Base-by-base conservation (phyloP, 1,140 invertebrate species). In the Spodoptera litura region DNA sequence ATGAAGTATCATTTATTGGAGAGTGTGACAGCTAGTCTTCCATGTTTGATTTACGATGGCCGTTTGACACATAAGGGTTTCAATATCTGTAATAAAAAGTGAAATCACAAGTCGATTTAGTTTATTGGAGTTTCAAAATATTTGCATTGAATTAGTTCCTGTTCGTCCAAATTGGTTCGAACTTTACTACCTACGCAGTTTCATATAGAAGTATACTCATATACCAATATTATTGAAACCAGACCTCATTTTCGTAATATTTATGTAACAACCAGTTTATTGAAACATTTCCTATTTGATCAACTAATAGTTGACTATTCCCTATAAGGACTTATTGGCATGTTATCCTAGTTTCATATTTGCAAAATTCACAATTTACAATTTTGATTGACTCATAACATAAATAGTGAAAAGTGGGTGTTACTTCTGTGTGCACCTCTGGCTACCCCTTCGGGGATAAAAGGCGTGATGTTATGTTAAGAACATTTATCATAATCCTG, bases 1-100 rank as follows among this genome's bases (percentile, higher is more conserved):
- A 70, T 53, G 58, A 61, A 61, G 4, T 35, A 8, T 31, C 11
- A n/a, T 31, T 52, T 70, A 70, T 53, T 52, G 12, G 52, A 31
- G 66, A 12, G 44, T 51, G 64, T 52, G 64, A 52, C 64, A 25
- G 13, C 38, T 10, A 27, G 20, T 20, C 20, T 12, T 25, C 64
- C 15, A 52, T 13, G 4, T 1, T 51, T 12, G 27, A 70, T 51
- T 70, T 53, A 52, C 20, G n/a, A 12, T 20, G 38, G 2, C 9
- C 66, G 20, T 13, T 52, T 68, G 64, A 68, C 10, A 27, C 11
- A 25, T 13, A 52, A 70, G 49, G 66, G 11, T 49, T 31, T 52
- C 49, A 27, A 13, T 27, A 70, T 9, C 10, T 44, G 9, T 10
- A 44, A 66, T 25, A 4, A 49, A 49, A 49, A 49, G 44, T 49